Conservation (phyloP, 2,797 vertebrate species). For the Enteromius anoplus region DNA sequence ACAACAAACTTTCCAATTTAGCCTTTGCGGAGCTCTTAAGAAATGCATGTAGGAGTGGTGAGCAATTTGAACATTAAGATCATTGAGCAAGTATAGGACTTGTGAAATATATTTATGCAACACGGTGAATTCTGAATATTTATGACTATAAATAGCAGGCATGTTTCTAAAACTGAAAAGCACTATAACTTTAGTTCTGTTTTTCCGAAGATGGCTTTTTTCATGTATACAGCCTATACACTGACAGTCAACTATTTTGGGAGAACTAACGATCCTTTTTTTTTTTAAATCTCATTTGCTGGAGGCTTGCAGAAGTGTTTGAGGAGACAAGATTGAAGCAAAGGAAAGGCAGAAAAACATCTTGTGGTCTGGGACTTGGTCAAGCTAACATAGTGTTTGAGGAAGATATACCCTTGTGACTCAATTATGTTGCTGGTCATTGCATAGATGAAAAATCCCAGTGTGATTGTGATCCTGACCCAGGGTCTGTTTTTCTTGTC, state of each 20-base stretch:
- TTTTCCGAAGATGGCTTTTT: no score
- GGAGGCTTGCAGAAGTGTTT: not conserved
- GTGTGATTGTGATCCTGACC: constrained; percentile 29
- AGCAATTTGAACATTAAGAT: constrained; percentile 13
- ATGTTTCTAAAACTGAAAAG: not conserved
- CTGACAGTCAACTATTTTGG: not conserved
- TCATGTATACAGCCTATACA: no score
- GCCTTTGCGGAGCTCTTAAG: constrained; percentile 14
- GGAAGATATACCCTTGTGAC: constrained; percentile 29
- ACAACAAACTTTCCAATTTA: constrained; percentile 39
- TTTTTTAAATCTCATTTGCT: not conserved
- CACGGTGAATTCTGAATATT: not conserved
- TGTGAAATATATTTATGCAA: constrained; percentile 7
- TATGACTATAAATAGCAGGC: not conserved
- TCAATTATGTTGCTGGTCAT: constrained; percentile 24
- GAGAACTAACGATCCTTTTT: no score
- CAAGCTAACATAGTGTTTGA: constrained; percentile 59
- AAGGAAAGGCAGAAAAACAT: constrained; percentile 63
- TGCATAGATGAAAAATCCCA: constrained; percentile 41
- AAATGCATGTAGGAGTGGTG: not conserved
- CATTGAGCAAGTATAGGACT: constrained; percentile 11
- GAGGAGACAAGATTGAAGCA: constrained; percentile 49
- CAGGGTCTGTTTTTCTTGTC: constrained; percentile 50
- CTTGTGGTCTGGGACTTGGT: constrained; percentile 69
- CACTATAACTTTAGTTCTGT: not conserved